phyloP scores from a whole-genome alignment of 2,113 vertebrate genomes.

The Catharus bicknelli region DNA sequence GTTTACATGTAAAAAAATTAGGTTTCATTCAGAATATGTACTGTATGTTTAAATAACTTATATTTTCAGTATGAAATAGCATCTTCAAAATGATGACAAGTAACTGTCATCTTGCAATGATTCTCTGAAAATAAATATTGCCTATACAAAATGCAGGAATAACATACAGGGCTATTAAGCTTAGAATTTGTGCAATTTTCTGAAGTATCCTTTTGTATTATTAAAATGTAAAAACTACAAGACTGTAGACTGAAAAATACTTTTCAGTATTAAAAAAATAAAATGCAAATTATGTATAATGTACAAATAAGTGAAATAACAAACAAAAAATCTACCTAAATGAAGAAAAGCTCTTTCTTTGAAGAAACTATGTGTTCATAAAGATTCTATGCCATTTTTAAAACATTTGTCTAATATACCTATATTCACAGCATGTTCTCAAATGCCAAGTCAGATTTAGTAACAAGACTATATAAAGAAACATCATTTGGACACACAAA shows the following conservation, averaged over 20 bases:
- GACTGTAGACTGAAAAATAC: neutral
- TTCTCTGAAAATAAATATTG: constrained; percentile 11
- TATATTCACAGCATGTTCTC: neutral
- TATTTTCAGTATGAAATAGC: constrained; percentile 45
- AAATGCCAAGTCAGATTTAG: neutral
- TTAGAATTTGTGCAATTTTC: neutral
- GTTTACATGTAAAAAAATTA: constrained; percentile 4
- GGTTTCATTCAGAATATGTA: constrained; percentile 18
- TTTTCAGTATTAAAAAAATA: neutral
- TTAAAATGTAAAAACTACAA: neutral
- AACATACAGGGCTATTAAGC: neutral
- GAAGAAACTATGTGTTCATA: neutral
- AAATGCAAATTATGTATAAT: neutral
- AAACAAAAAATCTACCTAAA: neutral
- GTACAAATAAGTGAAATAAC: neutral
- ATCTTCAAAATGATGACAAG: constrained; percentile 29
- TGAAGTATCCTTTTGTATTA: neutral
- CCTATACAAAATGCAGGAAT: constrained; percentile 10
- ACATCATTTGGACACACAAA: neutral
- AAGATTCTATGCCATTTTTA: neutral
- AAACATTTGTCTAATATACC: neutral
- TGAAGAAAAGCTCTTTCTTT: neutral
- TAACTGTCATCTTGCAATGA: constrained; percentile 1
- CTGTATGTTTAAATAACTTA: neutral
- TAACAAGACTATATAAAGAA: neutral